Base-by-base conservation (phyloP, 2,888 invertebrate genomes). In the Trissolcus brochymenae region DNA sequence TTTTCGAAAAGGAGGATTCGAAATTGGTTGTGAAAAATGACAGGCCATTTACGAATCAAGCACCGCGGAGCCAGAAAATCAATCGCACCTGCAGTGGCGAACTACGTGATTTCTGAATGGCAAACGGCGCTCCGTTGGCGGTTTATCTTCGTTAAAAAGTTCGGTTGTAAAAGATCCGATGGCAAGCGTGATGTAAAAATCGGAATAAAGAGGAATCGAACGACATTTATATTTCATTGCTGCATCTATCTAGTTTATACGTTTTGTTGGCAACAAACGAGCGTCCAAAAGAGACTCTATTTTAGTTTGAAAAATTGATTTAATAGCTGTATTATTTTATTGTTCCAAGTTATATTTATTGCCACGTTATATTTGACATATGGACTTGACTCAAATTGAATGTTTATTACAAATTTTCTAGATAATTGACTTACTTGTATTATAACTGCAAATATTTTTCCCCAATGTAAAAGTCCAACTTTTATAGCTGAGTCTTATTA, bases 211-310 rank as follows among this genome's bases (percentile, higher is more conserved):
- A 50, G 60, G 59, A 57, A 74, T 40, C 41, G 53, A 74, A 62
- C 55, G 61, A 67, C 61, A 67, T 65, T 61, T 66, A 74, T 74
- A 67, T 74, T 74, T 74, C 67, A 53, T 62, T 46, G 57, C 56
- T 40, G 35, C 62, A 67, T 67, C 51, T 17, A 35, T 40, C 40
- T 65, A 66, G 61, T 62, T 61, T 62, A 57, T 74, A 67, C 51
- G 62, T 74, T 62, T 66, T 40, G 21, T 49, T 7, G 54, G 51
- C 17, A 68, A 55, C 41, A 41, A 61, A 55, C 50, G 19, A 29
- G 6, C 35, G 50, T 29, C n/a, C 17, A 40, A 25, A 35, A 17
- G 35, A 35, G n/a, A n/a, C n/a, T n/a, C 35, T 35, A 11, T 35
- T 1, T 29, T 16, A 14, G 54, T n/a, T 72, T 60, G 35, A 54